Conservation (phyloP, 2,888 invertebrate species). For the Sisyra terminalis region DNA sequence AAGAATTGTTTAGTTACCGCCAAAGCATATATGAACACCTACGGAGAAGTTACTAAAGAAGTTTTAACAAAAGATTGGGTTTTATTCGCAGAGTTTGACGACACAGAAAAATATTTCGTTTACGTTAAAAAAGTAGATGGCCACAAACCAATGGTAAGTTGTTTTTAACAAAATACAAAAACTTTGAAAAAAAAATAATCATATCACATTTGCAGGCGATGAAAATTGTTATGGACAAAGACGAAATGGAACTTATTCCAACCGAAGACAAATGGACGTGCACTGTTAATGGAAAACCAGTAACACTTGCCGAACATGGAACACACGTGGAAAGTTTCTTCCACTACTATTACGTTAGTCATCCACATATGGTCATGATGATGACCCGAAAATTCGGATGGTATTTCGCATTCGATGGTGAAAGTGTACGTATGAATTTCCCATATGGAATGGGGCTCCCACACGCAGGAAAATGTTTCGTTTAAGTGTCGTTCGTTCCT, state of each 20-base stretch:
- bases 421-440: conserved; percentile 13
- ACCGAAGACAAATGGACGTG: conserved; percentile 14
- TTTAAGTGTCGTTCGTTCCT: too few relatives aligned
- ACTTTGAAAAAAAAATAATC: background rate
- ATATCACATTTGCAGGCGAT: conserved; percentile 16
- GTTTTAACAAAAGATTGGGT: conserved; percentile 20
- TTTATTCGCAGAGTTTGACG: conserved; percentile 17
- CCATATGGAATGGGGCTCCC: conserved; percentile 8
- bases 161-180: background rate
- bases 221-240: conserved; percentile 14
- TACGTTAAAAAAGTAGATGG: conserved; percentile 19
- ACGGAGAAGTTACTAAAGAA: conserved; percentile 15
- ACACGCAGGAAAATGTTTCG: too few relatives aligned
- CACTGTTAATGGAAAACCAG: conserved; percentile 15
- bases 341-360: conserved; percentile 13
- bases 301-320: conserved; percentile 11
- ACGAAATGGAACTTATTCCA: conserved; percentile 17
- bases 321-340: conserved; percentile 16
- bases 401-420: conserved; percentile 16
- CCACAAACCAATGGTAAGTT: conserved; percentile 7
- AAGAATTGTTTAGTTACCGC: conserved; percentile 20
- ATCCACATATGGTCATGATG: conserved; percentile 13
- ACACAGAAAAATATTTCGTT: conserved; percentile 18
- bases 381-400: conserved; percentile 14
- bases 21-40: conserved; percentile 14